These are phyloP conservation scores for Phrynosoma blainvillii DNA, from an alignment of 2,113 vertebrate genomes.

Conservation along the genomic window DNA sequence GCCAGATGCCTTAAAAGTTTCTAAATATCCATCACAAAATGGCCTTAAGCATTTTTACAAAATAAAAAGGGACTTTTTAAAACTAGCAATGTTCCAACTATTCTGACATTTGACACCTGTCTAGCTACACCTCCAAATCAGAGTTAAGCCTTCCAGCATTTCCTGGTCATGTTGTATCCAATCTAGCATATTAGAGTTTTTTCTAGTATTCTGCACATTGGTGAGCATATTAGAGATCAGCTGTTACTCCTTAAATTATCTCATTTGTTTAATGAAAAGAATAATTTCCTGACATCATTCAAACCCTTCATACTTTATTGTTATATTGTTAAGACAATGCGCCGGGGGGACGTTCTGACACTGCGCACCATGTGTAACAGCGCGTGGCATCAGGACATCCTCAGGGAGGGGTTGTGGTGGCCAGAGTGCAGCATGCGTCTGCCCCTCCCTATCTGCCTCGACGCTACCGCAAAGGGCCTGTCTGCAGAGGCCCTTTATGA, in stretches of 20 bases:
- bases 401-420: too few relatives aligned
- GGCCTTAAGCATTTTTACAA: not conserved
- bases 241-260: not conserved
- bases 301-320: not conserved
- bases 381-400: too few relatives aligned
- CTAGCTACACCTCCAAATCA: constrained; percentile 13
- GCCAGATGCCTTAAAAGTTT: not conserved
- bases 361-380: too few relatives aligned
- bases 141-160: constrained; percentile 23
- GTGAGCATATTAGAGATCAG: not conserved
- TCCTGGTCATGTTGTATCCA: not conserved
- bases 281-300: constrained; percentile 32
- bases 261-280: constrained; percentile 36
- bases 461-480: too few relatives aligned
- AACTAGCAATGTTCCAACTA: not conserved
- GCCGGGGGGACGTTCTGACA: too few relatives aligned
- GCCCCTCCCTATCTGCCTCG: too few relatives aligned
- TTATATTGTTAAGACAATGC: not conserved
- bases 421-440: too few relatives aligned
- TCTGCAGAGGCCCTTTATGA: not conserved
- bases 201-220: not conserved
- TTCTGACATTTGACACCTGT: constrained; percentile 25
- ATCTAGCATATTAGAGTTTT: not conserved
- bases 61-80: not conserved
- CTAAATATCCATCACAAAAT: not conserved